A percentile compares a stretch with the other conserved stretches of the same genome.
phyloP scores from a whole-genome alignment of 2,113 vertebrate genomes.

The Mesembrinibis cayennensis region DNA sequence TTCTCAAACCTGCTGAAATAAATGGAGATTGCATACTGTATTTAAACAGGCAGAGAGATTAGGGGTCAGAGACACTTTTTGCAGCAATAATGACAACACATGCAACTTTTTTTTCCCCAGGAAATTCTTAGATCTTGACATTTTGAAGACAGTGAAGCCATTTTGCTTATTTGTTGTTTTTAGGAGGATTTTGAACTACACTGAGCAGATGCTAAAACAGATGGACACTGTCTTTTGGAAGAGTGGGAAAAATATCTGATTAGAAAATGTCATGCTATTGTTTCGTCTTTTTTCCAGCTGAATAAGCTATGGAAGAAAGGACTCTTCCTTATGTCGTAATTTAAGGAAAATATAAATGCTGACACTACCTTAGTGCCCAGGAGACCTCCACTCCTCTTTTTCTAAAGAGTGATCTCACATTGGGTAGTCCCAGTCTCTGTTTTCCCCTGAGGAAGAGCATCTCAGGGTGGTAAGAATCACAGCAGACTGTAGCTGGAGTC shows the following conservation, averaged over 20 bases:
- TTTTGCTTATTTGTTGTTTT: constrained; percentile 57
- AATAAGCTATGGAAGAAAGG: constrained; percentile 49
- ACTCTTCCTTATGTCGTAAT: constrained; percentile 46
- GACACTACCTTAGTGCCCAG: not conserved
- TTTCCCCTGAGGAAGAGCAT: not conserved
- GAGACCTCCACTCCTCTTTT: not conserved
- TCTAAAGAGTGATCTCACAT: not conserved
- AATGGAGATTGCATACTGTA: not conserved
- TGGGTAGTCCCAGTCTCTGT: not conserved
- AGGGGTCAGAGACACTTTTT: not conserved
- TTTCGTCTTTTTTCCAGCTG: constrained; percentile 50
- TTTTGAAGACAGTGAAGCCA: constrained; percentile 43
- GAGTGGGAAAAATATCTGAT: constrained; percentile 67
- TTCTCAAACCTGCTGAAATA: not conserved
- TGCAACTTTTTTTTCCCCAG: not conserved
- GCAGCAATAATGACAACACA: not conserved
- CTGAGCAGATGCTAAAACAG: constrained; percentile 73
- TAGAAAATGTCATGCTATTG: constrained; percentile 69
- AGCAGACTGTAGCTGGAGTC: not conserved
- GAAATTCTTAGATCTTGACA: not conserved
- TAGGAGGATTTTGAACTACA: constrained; percentile 64
- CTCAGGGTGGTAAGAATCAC: not conserved
- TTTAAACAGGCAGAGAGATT: not conserved
- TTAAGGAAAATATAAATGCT: constrained; percentile 1
- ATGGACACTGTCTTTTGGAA: constrained; percentile 71